Conservation (phyloP, 2,888 invertebrate species). For the Ochlodes sylvanus region DNA sequence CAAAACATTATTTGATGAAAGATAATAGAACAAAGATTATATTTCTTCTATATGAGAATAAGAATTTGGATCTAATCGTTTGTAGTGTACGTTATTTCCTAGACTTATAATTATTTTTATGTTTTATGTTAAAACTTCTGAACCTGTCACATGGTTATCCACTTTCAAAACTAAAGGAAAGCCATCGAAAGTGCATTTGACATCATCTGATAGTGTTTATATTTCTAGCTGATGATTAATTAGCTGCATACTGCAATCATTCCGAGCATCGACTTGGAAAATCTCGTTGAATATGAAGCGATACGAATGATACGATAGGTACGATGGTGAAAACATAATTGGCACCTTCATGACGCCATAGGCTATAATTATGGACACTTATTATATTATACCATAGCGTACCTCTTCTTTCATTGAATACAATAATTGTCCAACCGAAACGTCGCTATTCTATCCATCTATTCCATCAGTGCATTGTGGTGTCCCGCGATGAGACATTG, state of each 20-base stretch:
- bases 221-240: conserved; percentile 39
- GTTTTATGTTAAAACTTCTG: neutral
- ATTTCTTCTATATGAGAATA: no score
- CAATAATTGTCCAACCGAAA: no score
- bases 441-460: no score
- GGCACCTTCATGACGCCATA: conserved; percentile 45
- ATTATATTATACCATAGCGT: conserved; percentile 10
- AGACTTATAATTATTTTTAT: no score
- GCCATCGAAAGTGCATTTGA: conserved; percentile 30
- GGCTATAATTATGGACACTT: conserved; percentile 29
- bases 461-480: no score
- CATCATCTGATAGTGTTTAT: conserved; percentile 31
- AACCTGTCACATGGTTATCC: neutral
- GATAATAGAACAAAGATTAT: no score
- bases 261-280: conserved; percentile 66
- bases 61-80: no score
- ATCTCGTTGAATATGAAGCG: conserved; percentile 56
- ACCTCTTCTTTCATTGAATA: no score
- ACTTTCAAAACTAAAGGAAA: conserved; percentile 23
- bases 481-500: no score
- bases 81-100: no score
- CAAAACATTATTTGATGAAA: no score
- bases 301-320: no score
- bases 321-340: conserved; percentile 69
- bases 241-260: conserved; percentile 52